Evolutionary conservation across 1,140 invertebrate genomes (phyloP).

Genomic region (Harpegnathos saltator): DNA sequence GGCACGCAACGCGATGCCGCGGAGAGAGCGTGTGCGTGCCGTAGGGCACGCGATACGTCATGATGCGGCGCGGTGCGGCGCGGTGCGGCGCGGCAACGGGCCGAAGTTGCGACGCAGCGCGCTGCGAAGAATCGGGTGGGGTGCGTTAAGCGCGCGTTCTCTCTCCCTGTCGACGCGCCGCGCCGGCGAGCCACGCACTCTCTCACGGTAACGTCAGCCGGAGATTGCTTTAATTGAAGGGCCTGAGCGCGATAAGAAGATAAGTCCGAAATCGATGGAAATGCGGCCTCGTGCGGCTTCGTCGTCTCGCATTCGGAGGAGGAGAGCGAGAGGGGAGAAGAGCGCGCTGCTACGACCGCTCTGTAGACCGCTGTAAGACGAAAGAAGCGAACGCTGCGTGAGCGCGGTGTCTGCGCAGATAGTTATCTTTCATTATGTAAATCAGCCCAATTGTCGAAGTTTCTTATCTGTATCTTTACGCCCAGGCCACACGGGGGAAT

Average conservation of each 20-base stretch:
- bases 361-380: too few species aligned
- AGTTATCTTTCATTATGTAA: slow-evolving; percentile 3
- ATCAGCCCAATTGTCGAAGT: neutral
- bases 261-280: slow-evolving; percentile 23
- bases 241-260: slow-evolving; percentile 40
- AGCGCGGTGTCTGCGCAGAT: neutral
- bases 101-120: slow-evolving; percentile 63
- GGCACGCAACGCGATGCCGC: slow-evolving; percentile 46
- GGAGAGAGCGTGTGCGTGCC: slow-evolving; percentile 64
- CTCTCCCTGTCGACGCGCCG: slow-evolving; percentile 27
- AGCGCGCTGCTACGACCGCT: too few species aligned
- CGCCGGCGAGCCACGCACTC: slow-evolving; percentile 6
- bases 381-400: neutral
- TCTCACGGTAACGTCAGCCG: slow-evolving; percentile 23
- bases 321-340: neutral
- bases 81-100: slow-evolving; percentile 62
- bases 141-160: slow-evolving; percentile 32
- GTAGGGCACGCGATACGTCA: slow-evolving; percentile 76
- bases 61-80: slow-evolving; percentile 62
- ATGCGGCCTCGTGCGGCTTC: neutral
- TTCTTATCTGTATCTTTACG: neutral
- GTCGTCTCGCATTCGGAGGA: neutral
- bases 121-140: slow-evolving; percentile 48
- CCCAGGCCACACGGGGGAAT: too few species aligned
- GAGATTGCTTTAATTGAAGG: slow-evolving; percentile 48